phyloP scores from a whole-genome alignment of 2,797 vertebrate species.

The Acanthurus leucopareius region DNA sequence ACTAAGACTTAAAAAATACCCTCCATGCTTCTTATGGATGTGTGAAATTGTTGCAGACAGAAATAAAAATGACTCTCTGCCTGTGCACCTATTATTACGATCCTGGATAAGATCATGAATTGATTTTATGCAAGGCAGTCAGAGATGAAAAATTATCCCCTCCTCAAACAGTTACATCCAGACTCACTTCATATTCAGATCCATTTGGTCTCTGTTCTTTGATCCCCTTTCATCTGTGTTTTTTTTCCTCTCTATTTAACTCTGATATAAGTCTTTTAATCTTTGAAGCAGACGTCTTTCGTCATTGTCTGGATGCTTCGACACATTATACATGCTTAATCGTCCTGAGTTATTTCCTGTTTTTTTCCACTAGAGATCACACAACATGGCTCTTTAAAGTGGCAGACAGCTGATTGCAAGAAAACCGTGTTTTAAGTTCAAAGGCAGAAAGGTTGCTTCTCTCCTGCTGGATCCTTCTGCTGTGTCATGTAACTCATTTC shows the following conservation, averaged over 20 bases:
- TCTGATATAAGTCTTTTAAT: slow-evolving; percentile 36
- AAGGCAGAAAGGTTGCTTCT: not conserved
- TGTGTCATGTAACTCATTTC: slow-evolving; percentile 42
- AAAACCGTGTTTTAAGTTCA: not conserved
- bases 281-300: slow-evolving; percentile 10
- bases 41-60: not conserved
- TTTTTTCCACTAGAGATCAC: not conserved
- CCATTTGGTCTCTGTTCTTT: slow-evolving; percentile 35
- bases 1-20: too few species aligned
- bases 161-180: slow-evolving; percentile 16
- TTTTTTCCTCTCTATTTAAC: slow-evolving; percentile 23
- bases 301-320: slow-evolving; percentile 4
- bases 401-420: not conserved
- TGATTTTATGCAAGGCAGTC: slow-evolving; percentile 27
- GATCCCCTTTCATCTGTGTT: slow-evolving; percentile 39
- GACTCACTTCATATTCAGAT: slow-evolving; percentile 53
- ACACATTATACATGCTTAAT: too few species aligned
- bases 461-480: slow-evolving; percentile 40
- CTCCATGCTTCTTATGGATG: too few species aligned
- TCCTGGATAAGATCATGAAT: slow-evolving; percentile 19
- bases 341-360: too few species aligned
- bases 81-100: slow-evolving; percentile 14
- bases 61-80: not conserved
- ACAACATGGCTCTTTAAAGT: not conserved
- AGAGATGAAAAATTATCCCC: slow-evolving; percentile 30